These are phyloP conservation scores for Adrianichthys oophorus DNA, from an alignment of 2,797 vertebrate species.

Conservation along the genomic window DNA sequence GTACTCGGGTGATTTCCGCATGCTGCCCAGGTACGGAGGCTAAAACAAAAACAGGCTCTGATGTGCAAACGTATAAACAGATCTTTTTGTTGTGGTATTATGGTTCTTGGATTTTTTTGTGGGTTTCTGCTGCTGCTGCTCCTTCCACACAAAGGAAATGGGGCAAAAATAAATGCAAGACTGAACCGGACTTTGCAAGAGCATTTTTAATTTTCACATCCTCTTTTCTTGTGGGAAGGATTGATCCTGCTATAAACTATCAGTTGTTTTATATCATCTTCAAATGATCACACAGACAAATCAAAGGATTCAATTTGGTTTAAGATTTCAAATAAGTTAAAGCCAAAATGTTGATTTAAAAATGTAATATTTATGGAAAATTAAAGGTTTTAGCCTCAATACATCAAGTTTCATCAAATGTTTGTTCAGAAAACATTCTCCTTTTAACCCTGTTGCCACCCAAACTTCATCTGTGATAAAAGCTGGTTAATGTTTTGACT, in stretches of 20 bases:
- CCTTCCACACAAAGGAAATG: background rate
- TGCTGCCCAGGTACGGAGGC: slow-evolving; percentile 89
- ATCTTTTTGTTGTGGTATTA: background rate
- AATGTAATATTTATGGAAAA: no score
- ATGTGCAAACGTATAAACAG: background rate
- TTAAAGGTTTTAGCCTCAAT: no score
- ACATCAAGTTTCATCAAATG: no score
- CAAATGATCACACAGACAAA: no score
- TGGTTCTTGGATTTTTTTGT: background rate
- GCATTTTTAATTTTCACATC: background rate
- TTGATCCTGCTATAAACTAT: no score
- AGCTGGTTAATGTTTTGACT: slow-evolving; percentile 15
- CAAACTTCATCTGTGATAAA: background rate
- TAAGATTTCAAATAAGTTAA: no score
- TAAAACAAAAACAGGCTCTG: background rate
- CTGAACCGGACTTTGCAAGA: slow-evolving; percentile 1
- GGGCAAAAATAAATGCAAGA: slow-evolving; percentile 1
- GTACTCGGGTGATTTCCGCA: slow-evolving; percentile 94
- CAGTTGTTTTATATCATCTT: no score
- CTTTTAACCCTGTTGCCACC: no score
- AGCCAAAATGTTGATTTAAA: no score
- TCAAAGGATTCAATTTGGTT: no score
- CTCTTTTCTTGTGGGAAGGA: no score
- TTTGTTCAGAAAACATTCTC: no score
- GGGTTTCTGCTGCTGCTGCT: background rate